Percentiles rank a stretch among this genome's conserved stretches.
phyloP scores from a whole-genome alignment of 2,113 vertebrate genomes.

The Podarcis cretensis region DNA sequence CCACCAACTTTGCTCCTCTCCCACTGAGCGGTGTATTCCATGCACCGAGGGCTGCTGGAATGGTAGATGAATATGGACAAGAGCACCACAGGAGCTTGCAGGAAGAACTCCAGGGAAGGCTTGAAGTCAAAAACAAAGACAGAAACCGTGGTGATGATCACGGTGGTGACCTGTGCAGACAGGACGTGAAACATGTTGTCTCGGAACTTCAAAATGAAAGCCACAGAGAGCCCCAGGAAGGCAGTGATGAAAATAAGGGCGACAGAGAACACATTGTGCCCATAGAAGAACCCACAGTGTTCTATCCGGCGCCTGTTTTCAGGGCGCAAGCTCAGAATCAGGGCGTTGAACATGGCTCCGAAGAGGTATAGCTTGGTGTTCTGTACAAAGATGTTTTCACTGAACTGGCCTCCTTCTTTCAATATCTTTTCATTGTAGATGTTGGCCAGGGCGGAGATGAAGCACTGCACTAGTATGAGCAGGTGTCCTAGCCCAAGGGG shows the following conservation, averaged over 20 bases:
- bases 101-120: conserved; percentile 91
- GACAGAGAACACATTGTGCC: conserved; percentile 90
- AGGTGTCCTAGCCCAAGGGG: conserved; percentile 88
- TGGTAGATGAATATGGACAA: conserved; percentile 97
- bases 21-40: conserved; percentile 77
- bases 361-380: conserved; percentile 94
- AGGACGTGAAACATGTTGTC: conserved; percentile 99
- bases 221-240: conserved; percentile 91
- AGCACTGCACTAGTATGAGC: conserved; percentile 91
- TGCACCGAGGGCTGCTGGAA: conserved; percentile 79
- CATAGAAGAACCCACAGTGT: conserved; percentile 92
- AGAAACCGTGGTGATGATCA: conserved; percentile 90
- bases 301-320: conserved; percentile 82
- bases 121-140: conserved; percentile 92
- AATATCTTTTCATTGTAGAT: conserved; percentile 99
- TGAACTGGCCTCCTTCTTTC: conserved; percentile 89
- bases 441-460: conserved; percentile 94
- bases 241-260: conserved; percentile 92
- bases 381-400: conserved; percentile 95
- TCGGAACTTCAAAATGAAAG: conserved; percentile 96
- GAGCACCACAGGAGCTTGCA: conserved; percentile 93
- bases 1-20: conserved; percentile 85
- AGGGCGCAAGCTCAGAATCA: conserved; percentile 82
- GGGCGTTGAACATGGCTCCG: conserved; percentile 89
- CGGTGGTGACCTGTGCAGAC: conserved; percentile 93